phyloP scores from a whole-genome alignment of 2,113 vertebrate genomes.

The Cryptomyrus ogoouensis region DNA sequence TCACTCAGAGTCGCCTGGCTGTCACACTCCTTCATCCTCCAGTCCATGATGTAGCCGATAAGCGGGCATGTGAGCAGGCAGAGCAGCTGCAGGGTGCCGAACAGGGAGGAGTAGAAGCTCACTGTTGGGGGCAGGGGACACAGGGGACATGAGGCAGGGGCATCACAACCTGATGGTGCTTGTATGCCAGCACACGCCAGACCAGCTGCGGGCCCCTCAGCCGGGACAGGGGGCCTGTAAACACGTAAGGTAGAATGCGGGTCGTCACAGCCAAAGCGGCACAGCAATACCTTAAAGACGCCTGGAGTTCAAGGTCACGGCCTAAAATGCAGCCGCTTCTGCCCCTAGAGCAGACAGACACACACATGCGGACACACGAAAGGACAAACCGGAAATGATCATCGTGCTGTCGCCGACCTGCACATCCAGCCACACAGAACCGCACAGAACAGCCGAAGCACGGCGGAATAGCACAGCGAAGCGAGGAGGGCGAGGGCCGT shows the following conservation, averaged over 20 bases:
- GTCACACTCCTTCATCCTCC: constrained; percentile 60
- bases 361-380: neutral
- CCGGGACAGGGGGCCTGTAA: neutral
- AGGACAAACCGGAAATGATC: neutral
- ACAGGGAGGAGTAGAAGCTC: constrained; percentile 70
- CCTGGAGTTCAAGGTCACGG: neutral
- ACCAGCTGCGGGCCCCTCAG: neutral
- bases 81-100: constrained; percentile 71
- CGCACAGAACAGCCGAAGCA: neutral
- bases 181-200: neutral
- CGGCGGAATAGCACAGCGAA: neutral
- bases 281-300: neutral
- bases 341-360: neutral
- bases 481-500: neutral
- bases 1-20: constrained; percentile 8
- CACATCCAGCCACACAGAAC: neutral
- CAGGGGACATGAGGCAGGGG: neutral
- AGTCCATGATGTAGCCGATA: constrained; percentile 86
- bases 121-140: constrained; percentile 46
- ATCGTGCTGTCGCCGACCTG: neutral
- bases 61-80: constrained; percentile 75
- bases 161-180: neutral
- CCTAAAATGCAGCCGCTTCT: neutral
- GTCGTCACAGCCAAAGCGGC: neutral
- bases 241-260: neutral